Evolutionary conservation across 2,888 invertebrate species (phyloP).

Genomic region (Antheraea assamensis): DNA sequence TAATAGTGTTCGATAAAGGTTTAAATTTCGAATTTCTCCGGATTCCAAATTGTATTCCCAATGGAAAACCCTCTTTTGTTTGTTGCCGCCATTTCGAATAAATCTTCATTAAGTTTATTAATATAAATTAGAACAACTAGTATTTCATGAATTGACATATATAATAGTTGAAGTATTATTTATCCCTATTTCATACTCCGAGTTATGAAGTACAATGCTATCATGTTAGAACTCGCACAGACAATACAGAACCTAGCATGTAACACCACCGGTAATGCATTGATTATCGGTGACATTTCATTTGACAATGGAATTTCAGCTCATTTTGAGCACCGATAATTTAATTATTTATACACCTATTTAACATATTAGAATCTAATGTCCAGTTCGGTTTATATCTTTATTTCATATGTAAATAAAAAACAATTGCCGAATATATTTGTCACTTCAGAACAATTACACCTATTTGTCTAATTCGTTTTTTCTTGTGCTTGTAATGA

Average conservation of each 20-base stretch:
- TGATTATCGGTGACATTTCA: background rate
- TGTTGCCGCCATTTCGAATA: background rate
- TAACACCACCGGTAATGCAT: background rate
- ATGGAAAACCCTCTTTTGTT: background rate
- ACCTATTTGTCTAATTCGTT: too few relatives aligned
- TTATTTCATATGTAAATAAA: background rate
- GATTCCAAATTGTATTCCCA: background rate
- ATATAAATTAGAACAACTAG: background rate
- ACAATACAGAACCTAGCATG: background rate
- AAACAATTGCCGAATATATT: too few relatives aligned
- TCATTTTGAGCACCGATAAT: background rate
- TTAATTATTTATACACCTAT: background rate
- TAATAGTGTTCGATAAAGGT: background rate
- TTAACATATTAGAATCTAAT: too few relatives aligned
- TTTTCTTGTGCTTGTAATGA: too few relatives aligned
- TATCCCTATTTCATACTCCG: background rate
- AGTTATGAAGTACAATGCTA: background rate
- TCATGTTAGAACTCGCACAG: background rate
- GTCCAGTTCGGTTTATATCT: too few relatives aligned
- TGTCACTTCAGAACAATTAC: too few relatives aligned
- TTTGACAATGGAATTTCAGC: background rate
- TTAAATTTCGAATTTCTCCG: background rate
- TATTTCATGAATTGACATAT: too few relatives aligned
- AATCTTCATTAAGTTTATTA: background rate
- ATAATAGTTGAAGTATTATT: background rate